Base-by-base conservation (phyloP, 2,797 vertebrate genomes). In the Corythornis leucogaster region DNA sequence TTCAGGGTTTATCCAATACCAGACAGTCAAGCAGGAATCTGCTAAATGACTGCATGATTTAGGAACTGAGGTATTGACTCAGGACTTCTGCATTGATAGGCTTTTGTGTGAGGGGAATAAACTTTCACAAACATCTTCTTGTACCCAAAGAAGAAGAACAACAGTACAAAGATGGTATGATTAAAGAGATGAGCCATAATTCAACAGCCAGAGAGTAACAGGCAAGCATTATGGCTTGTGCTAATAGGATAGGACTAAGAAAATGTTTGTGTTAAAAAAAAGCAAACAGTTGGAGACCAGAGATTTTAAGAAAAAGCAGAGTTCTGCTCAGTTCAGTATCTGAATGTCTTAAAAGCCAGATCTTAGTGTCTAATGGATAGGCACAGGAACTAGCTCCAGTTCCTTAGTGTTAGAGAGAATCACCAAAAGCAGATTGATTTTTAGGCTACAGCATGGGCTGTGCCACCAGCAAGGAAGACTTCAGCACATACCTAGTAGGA, bases 221-320 rank as follows among this genome's bases (percentile, higher is more conserved):
- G 30, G 30, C 45, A 86, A 31, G 43, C 7, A 3, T 24, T 12
- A 26, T 19, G 40, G 28, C 3, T 90, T 31, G 31, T 68, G 45
- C 14, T 28, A 3, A 5, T 8, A 19, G 10, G 9, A 7, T 8
- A 73, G 46, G 18, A 31, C 43, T 62, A 14, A 38, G 46, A 61
- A 54, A 81, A 58, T 35, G 25, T 1, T 28, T 22, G 2, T 13
- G 12, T 40, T 55, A 33, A 57, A 75, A 74, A 9, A 0, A 0
- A 64, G 1, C 7, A 5, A 64, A 1, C 7, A 5, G 12, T 0
- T 67, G 51, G 35, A 78, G 31, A 68, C 1, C 15, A 8, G 5
- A 2, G 5, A 21, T 82, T 77, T 80, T 8, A 68, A 67, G 24
- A 19, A 63, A 81, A 16, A 5, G 5, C 4, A 13, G 80, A 61